phyloP scores from a whole-genome alignment of 2,797 vertebrate species.

The Iguana delicatissima region DNA sequence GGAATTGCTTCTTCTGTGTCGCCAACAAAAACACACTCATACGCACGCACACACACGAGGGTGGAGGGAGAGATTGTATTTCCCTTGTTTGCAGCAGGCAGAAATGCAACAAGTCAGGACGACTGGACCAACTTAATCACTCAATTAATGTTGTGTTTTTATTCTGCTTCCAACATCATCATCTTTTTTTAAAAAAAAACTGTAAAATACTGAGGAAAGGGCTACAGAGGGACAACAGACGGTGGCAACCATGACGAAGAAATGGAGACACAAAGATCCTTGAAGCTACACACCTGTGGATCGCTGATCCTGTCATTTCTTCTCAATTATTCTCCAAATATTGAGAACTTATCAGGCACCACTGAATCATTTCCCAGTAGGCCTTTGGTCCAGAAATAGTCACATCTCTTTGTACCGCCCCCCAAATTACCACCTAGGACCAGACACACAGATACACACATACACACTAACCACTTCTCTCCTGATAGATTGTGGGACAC shows the following conservation, averaged over 20 bases:
- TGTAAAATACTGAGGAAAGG: not conserved
- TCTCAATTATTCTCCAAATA: not conserved
- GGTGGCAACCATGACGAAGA: not conserved
- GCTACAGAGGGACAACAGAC: not conserved
- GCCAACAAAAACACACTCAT: conserved; percentile 23
- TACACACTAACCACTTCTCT: not conserved
- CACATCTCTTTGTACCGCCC: no score
- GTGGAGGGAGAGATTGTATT: not conserved
- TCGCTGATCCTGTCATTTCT: not conserved
- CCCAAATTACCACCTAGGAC: not conserved
- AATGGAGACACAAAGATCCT: not conserved
- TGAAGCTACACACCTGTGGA: not conserved
- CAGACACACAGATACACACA: not conserved
- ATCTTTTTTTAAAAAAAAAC: not conserved
- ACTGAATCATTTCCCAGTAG: not conserved
- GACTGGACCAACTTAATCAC: not conserved
- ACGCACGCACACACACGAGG: no score
- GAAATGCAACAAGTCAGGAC: no score
- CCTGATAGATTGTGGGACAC: not conserved
- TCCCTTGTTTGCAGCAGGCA: not conserved
- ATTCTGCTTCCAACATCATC: not conserved
- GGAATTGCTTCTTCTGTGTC: not conserved
- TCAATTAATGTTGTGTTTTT: not conserved
- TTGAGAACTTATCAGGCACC: not conserved
- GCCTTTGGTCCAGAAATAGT: no score